Evolutionary conservation across 2,797 vertebrate genomes (phyloP), one percentile per base, ranked within the genome.

Genomic region (Pogoniulus pusillus): DNA sequence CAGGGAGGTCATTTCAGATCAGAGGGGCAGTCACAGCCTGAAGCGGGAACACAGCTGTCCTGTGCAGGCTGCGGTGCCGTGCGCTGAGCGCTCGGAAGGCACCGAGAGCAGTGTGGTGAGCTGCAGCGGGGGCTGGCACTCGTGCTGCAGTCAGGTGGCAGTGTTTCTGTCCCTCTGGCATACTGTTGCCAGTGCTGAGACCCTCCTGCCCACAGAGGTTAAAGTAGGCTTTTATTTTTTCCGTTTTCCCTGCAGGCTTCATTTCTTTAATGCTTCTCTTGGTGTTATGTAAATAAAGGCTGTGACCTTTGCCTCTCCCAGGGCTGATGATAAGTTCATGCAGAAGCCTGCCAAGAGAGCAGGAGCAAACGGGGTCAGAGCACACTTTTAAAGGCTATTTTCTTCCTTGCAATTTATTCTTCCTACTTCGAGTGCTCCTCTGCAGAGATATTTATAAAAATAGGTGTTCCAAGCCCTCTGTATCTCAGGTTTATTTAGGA

Each of bases 401-500:
- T 71, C 73, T 81, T 55, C n/a, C 63, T 87, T 73, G 78, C 90
- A 90, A 91, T 91, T 93, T 93, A 91, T 90, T 89, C 85, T 87
- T 91, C 58, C 34, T 91, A 87, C 87, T 78, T 65, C 37, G 43
- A 66, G 47, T 5, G 1, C 81, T 94, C 49, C 76, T 79, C 87
- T 94, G 79, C 64, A 85, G 87, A 93, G 80, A 71, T 86, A 80
- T 93, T 93, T 92, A 79, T 93, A 96, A 91, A 95, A 92, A 73
- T 65, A 85, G 93, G 89, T 94, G 78, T 93, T 92, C 90, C 70
- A 47, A 47, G 64, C 79, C 75, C 85, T 68, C 57, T 91, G 84
- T 83, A 71, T 95, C 79, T 81, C 65, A 60, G 68, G 72, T 90
- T 90, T 95, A 84, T 96, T 94, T 93, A 90, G 85, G 94, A 82